Evolutionary conservation across 1,140 invertebrate genomes (phyloP), one percentile per base, ranked within the genome.

Genomic region (Brachionus asplanchnoidis): DNA sequence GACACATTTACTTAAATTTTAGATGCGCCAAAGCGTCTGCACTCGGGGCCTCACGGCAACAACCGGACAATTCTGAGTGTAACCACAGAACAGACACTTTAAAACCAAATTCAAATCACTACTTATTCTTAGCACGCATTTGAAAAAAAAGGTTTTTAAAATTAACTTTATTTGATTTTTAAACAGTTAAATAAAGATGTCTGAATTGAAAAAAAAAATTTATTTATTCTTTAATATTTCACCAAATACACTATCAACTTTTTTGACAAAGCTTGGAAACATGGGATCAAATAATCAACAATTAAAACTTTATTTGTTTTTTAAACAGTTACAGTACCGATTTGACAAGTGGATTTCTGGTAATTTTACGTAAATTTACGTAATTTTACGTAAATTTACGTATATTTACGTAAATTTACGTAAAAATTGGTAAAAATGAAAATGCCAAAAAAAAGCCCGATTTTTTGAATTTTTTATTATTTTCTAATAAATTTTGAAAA

Each of bases 241-340:
- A 28, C 6, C 14, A 50, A 77, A 77, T 28, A 77, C 28, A 26
- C 28, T 77, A 50, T 77, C 44, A 26, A 77, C 73, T 77, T 77
- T 77, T 46, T 77, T 77, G 6, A 77, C 73, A 77, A 77, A 77
- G 53, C 17, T 50, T 46, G 73, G 42, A 77, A 77, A 77, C 12
- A 26, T 50, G 4, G 73, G 73, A 77, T 77, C 73, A 11, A 77
- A 28, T 0, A 77, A 2, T 28, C 73, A 77, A 28, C 73, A 77
- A 23, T 53, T 50, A 12, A 77, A n/a, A n/a, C n/a, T 3, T n/a
- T 53, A 53, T 66, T 75, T 32, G 23, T 75, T 14, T 75, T 44
- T 14, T 46, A 75, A 20, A n/a, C n/a, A n/a, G n/a, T n/a, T n/a
- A n/a, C n/a, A n/a, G n/a, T n/a, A n/a, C n/a, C n/a, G n/a, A n/a